Percentiles rank a stretch among this genome's conserved stretches.
phyloP scores from a whole-genome alignment of 2,888 invertebrate genomes.

The Junonia oenone region DNA sequence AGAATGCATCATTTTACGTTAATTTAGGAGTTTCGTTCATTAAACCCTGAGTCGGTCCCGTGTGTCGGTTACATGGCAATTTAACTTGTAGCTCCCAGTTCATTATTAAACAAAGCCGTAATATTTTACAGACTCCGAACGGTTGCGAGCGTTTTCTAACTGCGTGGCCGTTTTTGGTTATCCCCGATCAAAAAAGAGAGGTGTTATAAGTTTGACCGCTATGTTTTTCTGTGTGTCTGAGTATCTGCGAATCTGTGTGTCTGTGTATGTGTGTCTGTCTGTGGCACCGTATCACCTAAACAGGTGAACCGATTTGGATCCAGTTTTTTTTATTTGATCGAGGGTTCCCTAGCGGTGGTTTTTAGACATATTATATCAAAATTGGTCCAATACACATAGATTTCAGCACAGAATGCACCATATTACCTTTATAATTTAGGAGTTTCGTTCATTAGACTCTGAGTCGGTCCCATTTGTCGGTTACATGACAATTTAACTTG shows the following conservation, averaged over 20 bases:
- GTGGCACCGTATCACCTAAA: no score
- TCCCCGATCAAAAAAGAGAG: no score
- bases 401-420: not conserved
- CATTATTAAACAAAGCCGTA: slow-evolving; percentile 35
- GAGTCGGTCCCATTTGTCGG: slow-evolving; percentile 30
- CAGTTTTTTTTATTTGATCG: no score
- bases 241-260: no score
- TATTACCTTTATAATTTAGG: slow-evolving; percentile 19
- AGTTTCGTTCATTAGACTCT: slow-evolving; percentile 31
- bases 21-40: slow-evolving; percentile 27
- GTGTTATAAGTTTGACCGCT: no score
- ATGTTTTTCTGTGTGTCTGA: no score
- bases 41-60: slow-evolving; percentile 32
- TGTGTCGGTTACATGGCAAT: slow-evolving; percentile 42
- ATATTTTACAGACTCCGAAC: slow-evolving; percentile 10
- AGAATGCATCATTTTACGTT: slow-evolving; percentile 9
- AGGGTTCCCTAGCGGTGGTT: no score
- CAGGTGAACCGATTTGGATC: no score
- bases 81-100: slow-evolving; percentile 43
- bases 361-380: no score
- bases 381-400: no score
- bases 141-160: not conserved
- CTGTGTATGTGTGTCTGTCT: no score
- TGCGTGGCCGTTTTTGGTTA: no score
- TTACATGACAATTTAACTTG: slow-evolving; percentile 52